Base-by-base conservation (phyloP, 64 coral and sea anemone species). In the Dendronephthya gigantea region DNA sequence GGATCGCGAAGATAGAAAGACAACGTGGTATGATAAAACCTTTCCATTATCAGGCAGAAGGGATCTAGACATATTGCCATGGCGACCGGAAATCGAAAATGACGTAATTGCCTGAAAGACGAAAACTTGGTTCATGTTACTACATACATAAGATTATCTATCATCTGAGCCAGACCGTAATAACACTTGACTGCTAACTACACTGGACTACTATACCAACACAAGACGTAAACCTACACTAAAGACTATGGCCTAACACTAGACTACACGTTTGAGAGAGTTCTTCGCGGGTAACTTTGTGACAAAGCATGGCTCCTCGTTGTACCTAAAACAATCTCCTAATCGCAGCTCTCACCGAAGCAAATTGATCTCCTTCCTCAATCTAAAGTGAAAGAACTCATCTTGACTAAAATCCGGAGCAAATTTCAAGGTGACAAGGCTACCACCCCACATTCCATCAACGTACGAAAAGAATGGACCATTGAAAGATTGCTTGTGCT, bases 1-100 rank as follows among this genome's bases (percentile, higher is more conserved):
- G 72, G 30, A 34, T 79, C 72, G 7, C 72, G 72, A 17, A 79
- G 32, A 79, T 79, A 79, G 15, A 36, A 2, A 17, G 72, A 79
- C 28, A 79, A 34, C 1, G 72, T 28, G 37, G 19, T 33, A 33
- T 79, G 36, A 19, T 79, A 79, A 19, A 79, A 79, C 4, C 72
- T 19, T 39, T 79, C 72, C 32, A 79, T 34, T 14, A 79, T 34
- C 27, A 79, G 72, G 37, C 72, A 79, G 32, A 79, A 79, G 16
- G 72, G 72, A 15, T 79, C 72, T 34, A 39, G 9, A 39, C 72
- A 79, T 33, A 79, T 79, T 34, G 72, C 72, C 72, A 79, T 79
- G 6, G 72, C 27, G 37, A 79, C 72, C 36, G 72, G 72, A 19
- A 79, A 79, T 7, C 72, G 72, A 19, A 79, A 79, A 39, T 79